Conservation (phyloP, 2,797 vertebrate genomes). For the Cynopterus sphinx region DNA sequence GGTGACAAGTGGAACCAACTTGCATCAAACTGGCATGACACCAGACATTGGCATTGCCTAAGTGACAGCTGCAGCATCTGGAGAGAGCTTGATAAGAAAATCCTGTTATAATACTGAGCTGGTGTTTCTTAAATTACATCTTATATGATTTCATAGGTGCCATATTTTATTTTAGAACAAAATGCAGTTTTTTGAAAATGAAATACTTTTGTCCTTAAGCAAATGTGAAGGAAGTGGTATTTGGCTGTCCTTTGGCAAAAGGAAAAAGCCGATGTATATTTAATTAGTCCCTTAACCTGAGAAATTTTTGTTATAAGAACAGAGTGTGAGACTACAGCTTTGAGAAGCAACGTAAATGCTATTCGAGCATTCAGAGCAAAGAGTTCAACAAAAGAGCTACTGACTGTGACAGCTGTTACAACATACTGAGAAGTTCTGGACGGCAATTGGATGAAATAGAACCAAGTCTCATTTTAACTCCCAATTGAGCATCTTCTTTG, state of each 20-base stretch:
- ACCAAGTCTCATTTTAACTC: background rate
- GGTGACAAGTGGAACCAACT: conserved; percentile 88
- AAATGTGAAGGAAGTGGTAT: conserved; percentile 70
- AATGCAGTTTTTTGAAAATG: conserved; percentile 57
- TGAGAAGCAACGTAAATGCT: background rate
- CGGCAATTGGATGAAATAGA: background rate
- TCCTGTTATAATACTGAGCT: conserved; percentile 80
- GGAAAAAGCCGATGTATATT: conserved; percentile 61
- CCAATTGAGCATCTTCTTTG: background rate
- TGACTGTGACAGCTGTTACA: background rate
- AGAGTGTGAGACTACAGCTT: conserved; percentile 55
- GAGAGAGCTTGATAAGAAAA: conserved; percentile 87
- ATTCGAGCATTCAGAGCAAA: background rate
- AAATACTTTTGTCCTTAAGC: conserved; percentile 68
- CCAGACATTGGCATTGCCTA: conserved; percentile 82
- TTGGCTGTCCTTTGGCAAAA: conserved; percentile 63
- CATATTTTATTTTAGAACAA: conserved; percentile 74
- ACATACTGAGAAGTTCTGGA: background rate
- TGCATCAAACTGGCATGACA: conserved; percentile 83
- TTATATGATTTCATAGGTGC: conserved; percentile 76
- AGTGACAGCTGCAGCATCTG: conserved; percentile 85
- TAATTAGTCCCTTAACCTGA: conserved; percentile 64
- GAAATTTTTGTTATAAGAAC: conserved; percentile 50
- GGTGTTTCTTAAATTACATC: conserved; percentile 80
- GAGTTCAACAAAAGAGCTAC: conserved; percentile 3